Percentiles rank a stretch among this genome's conserved stretches.
phyloP scores from a whole-genome alignment of 2,888 invertebrate genomes.

The Corythucha ciliata region DNA sequence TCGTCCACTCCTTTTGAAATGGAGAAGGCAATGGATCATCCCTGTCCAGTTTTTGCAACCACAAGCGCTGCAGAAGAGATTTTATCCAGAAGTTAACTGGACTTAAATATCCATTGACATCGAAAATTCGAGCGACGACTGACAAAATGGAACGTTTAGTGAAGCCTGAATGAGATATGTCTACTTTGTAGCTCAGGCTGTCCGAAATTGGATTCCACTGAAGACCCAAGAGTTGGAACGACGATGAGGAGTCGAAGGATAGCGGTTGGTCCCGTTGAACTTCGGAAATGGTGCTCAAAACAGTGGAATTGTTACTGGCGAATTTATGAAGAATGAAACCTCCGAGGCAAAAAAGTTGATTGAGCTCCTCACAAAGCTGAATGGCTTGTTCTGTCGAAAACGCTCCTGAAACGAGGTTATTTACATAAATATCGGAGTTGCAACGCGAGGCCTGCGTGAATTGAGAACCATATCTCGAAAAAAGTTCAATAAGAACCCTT shows the following conservation, averaged over 20 bases:
- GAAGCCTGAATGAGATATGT: neutral
- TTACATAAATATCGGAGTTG: constrained; percentile 14
- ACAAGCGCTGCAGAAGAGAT: constrained; percentile 30
- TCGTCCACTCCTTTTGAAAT: constrained; percentile 7
- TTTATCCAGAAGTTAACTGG: constrained; percentile 29
- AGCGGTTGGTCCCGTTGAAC: neutral
- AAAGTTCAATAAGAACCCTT: constrained; percentile 28
- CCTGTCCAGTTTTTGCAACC: constrained; percentile 30
- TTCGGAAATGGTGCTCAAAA: neutral
- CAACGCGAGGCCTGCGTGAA: constrained; percentile 27
- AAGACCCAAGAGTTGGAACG: constrained; percentile 29
- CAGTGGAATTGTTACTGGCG: constrained; percentile 2
- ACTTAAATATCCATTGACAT: too few species aligned
- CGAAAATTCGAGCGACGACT: constrained; percentile 24
- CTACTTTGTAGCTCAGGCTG: constrained; percentile 21
- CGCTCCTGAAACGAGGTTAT: constrained; percentile 22
- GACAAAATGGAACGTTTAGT: constrained; percentile 25
- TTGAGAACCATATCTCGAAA: constrained; percentile 16
- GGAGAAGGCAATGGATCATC: constrained; percentile 28
- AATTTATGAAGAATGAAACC: constrained; percentile 22
- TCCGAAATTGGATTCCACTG: constrained; percentile 28
- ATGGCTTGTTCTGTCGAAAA: constrained; percentile 4
- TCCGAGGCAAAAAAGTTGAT: constrained; percentile 13
- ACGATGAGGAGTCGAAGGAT: constrained; percentile 2
- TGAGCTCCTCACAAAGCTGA: constrained; percentile 13